These are phyloP conservation scores for Urocynchramus pylzowi DNA, from an alignment of 2,113 vertebrate species.

Conservation along the genomic window DNA sequence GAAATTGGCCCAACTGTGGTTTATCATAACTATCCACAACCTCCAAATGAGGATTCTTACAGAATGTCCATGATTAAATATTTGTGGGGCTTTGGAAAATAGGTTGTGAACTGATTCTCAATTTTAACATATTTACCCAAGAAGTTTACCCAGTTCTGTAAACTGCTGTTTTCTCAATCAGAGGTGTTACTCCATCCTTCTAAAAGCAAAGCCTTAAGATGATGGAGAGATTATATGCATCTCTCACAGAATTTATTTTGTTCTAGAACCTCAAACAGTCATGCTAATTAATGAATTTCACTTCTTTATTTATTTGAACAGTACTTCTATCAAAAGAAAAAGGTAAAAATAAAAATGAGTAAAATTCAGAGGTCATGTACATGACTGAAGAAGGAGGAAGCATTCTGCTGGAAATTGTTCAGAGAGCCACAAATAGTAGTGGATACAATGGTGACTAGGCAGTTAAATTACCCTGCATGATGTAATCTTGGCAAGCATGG, in stretches of 20 bases:
- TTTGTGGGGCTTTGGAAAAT: neutral
- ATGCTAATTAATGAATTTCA: neutral
- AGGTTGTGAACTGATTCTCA: neutral
- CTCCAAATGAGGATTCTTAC: neutral
- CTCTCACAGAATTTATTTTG: neutral
- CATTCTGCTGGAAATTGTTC: neutral
- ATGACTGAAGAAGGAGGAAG: neutral
- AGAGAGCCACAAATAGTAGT: neutral
- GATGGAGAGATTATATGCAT: neutral
- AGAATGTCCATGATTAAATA: neutral
- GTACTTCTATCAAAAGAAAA: neutral
- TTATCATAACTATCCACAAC: neutral
- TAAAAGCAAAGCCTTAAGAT: neutral
- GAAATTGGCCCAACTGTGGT: neutral
- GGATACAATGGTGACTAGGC: neutral
- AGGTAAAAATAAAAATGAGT: neutral
- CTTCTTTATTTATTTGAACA: neutral
- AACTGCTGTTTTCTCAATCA: neutral
- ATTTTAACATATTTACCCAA: neutral
- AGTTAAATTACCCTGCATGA: neutral
- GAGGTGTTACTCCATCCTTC: neutral
- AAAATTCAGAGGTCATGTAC: neutral
- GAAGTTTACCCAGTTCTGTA: neutral
- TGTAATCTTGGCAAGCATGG: neutral
- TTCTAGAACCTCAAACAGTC: neutral